A percentile compares a stretch with the other conserved stretches of the same genome.
phyloP scores from a whole-genome alignment of 2,113 vertebrate genomes.

The Ancistrus triradiatus region DNA sequence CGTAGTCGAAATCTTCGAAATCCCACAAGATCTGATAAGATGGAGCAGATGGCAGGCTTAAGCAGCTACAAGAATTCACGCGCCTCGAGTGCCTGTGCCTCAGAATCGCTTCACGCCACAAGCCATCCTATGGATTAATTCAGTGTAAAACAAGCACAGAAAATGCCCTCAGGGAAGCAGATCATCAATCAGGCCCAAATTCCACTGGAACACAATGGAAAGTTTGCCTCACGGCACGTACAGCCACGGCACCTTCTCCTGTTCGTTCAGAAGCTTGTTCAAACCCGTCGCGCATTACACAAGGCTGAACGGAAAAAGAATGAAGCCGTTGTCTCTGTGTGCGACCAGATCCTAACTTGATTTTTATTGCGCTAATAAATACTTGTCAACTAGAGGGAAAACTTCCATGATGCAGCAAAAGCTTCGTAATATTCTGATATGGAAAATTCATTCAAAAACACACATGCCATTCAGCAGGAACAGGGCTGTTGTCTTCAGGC shows the following conservation, averaged over 20 bases:
- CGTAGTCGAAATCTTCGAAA: not conserved
- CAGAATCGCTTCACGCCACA: conserved; percentile 3
- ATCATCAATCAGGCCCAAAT: conserved; percentile 41
- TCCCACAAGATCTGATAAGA: conserved; percentile 20
- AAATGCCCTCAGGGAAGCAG: conserved; percentile 29
- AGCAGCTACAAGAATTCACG: conserved; percentile 2
- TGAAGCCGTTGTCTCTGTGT: conserved; percentile 40
- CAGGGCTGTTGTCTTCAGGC: no score
- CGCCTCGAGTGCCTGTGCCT: conserved; percentile 5
- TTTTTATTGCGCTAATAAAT: conserved; percentile 44
- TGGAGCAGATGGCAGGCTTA: conserved; percentile 9
- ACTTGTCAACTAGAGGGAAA: conserved; percentile 40
- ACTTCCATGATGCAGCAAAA: conserved; percentile 6
- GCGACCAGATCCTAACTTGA: conserved; percentile 43
- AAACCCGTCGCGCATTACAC: conserved; percentile 6
- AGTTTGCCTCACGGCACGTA: not conserved
- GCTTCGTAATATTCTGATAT: no score
- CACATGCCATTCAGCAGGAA: no score
- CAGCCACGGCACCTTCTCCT: not conserved
- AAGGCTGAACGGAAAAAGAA: conserved; percentile 20
- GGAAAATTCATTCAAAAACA: no score
- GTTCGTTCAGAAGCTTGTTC: conserved; percentile 31
- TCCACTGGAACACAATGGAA: conserved; percentile 38
- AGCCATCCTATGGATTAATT: conserved; percentile 15
- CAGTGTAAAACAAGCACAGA: conserved; percentile 25